Base-by-base conservation (phyloP, 2,888 invertebrate species). In the Oscheius sp. region DNA sequence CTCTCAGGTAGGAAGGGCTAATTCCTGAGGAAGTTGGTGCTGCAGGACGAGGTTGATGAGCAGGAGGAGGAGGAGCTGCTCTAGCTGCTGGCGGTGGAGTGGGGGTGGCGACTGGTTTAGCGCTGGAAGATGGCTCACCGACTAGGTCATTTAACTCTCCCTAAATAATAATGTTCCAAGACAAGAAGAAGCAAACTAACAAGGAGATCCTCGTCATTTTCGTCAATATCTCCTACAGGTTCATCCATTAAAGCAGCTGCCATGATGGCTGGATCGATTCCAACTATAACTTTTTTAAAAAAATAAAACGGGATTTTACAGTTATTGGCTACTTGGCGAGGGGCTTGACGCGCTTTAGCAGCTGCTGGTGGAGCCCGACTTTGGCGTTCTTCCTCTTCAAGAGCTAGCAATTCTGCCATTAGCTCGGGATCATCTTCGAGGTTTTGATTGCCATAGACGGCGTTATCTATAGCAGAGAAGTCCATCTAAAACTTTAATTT, bases 381-480 rank as follows among this genome's bases (percentile, higher is more conserved):
- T 37, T 42, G 68, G 17, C 23, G 23, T 34, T 58, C 61, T 31
- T 68, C 68, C 48, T 68, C 33, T 39, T 79, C 73, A 42, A 81
- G 72, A 8, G 79, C 79, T 25, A 74, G 68, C 23, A 81, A 46
- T 55, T 81, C 81, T 20, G 81, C 81, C 17, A 81, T 65, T 50
- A 81, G 42, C 42, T 81, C 81, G 12, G 68, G 73, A 64, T 81
- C 81, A 15, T 76, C 76, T 52, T 80, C 80, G 27, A 78, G 33
- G 55, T 78, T 73, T 6, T 70, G 61, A 39, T 68, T 72, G 34
- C 78, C 80, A 46, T 77, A 76, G 1, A 77, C 70, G 17, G 72
- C 42, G 8, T 73, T 72, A 45, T 80, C 78, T 48, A 80, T 74
- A 5, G 74, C 69, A 29, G 58, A 64, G 55, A 76, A 78, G 64